Evolutionary conservation across 2,888 invertebrate genomes (phyloP), one percentile per base, ranked within the genome.

Genomic region (Chouioia cunea): DNA sequence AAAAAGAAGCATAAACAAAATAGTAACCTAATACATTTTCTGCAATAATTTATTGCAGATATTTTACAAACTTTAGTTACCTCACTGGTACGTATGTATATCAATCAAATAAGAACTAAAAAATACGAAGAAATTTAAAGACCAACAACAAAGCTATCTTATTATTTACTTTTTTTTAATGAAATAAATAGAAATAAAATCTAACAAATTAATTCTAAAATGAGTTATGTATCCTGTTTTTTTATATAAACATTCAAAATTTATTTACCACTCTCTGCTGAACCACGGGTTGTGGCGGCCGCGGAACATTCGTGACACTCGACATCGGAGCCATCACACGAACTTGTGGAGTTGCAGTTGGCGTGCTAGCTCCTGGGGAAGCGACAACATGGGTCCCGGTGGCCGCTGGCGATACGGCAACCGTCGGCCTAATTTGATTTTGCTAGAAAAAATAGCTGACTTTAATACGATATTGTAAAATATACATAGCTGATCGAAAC

Each of bases 301-400:
- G 84, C 47, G 88, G 87, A 20, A 88, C 86, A 20, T 86, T 80
- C 65, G 85, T 79, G 73, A 83, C 81, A 69, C 85, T 81, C 73
- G 86, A 82, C 73, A 82, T 75, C 16, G 88, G 88, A 71, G 89
- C 86, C 81, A 91, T 89, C 80, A 92, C 88, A 77, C 91, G 87
- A 76, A 92, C 90, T 83, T 91, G 91, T 58, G 89, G 88, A 64
- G 89, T 87, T 67, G 89, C 87, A 56, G 83, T 79, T 65, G 80
- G 79, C 52, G 81, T 69, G 4, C 75, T 79, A 70, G 73, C 63
- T 18, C 68, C 65, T 18, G 74, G 52, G 14, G 73, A 60, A 50
- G 75, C 77, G 50, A 72, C 65, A 27, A 62, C 67, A 23, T 70
- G 73, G 12, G 66, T 66, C 47, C 58, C 71, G 15, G 75, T 67